phyloP scores from a whole-genome alignment of 2,797 vertebrate species.

The Strix occidentalis region DNA sequence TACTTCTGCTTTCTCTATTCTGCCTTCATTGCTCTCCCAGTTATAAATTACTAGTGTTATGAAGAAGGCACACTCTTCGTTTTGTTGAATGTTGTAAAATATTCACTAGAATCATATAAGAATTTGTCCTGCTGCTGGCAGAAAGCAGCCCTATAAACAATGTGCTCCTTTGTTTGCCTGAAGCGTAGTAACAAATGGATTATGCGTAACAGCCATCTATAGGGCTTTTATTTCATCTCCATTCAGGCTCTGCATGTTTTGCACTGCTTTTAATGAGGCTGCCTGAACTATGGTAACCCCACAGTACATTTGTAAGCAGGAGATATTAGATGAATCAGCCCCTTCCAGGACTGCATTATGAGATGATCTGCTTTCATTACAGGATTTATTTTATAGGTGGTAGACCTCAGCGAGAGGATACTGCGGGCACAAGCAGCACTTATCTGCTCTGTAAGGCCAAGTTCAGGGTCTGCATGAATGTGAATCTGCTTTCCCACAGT shows the following conservation, averaged over 20 bases:
- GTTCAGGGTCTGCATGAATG: conserved; percentile 38
- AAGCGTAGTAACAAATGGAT: conserved; percentile 57
- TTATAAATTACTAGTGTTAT: not conserved
- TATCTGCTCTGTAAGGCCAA: conserved; percentile 21
- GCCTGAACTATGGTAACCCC: conserved; percentile 83
- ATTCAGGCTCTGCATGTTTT: conserved; percentile 59
- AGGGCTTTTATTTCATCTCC: conserved; percentile 66
- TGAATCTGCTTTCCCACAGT: conserved; percentile 58
- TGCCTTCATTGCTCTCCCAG: not conserved
- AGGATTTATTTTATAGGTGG: conserved; percentile 64
- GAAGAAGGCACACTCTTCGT: not conserved
- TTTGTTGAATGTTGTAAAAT: conserved; percentile 45
- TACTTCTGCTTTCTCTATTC: not conserved
- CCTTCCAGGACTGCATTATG: conserved; percentile 58
- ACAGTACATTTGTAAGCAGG: conserved; percentile 64
- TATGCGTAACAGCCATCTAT: conserved; percentile 61
- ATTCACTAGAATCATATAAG: conserved; percentile 36
- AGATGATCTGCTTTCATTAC: conserved; percentile 68
- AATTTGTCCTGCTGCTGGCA: conserved; percentile 43
- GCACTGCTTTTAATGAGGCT: conserved; percentile 66
- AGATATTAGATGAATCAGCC: conserved; percentile 66
- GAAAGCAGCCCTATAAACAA: conserved; percentile 55
- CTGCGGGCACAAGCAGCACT: conserved; percentile 13
- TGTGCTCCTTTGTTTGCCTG: conserved; percentile 49
- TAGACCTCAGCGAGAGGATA: not conserved